Evolutionary conservation across 2,113 vertebrate genomes (phyloP).

Genomic region (Tylochromis polylepis): DNA sequence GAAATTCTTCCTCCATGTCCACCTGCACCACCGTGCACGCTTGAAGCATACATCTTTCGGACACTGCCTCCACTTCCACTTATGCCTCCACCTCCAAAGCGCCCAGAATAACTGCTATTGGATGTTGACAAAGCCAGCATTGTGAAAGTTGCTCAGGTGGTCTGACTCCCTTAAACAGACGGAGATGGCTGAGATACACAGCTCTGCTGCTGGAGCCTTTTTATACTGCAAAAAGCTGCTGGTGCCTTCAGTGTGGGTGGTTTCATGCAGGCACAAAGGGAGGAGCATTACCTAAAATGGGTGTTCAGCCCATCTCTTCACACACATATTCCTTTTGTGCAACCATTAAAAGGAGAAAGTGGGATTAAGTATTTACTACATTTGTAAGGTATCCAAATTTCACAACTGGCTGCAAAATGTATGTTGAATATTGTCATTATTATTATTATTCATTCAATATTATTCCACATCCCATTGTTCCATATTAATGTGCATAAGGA

Average conservation of each 20-base stretch:
- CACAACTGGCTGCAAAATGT: neutral
- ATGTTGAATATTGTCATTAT: neutral
- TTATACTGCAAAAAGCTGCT: constrained; percentile 49
- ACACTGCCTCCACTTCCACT: fast-evolving
- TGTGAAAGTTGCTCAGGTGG: constrained; percentile 16
- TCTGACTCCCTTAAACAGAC: constrained; percentile 25
- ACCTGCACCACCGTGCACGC: constrained; percentile 47
- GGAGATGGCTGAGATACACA: constrained; percentile 41
- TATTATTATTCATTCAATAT: neutral
- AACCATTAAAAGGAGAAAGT: neutral
- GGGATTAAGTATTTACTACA: neutral
- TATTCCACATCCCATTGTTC: neutral
- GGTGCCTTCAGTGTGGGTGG: constrained; percentile 19
- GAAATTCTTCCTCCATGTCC: constrained; percentile 27
- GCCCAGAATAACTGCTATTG: neutral
- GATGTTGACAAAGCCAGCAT: neutral
- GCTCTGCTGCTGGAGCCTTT: constrained; percentile 18
- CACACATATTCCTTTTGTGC: neutral
- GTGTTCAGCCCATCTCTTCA: neutral
- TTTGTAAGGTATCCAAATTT: neutral
- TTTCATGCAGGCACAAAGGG: neutral
- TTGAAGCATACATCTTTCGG: neutral
- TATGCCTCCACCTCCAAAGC: neutral
- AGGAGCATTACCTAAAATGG: constrained; percentile 11
- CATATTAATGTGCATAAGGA: neutral